Evolutionary conservation across 2,888 invertebrate species (phyloP), one percentile per base, ranked within the genome.

Genomic region (Yponomeuta cagnagella): DNA sequence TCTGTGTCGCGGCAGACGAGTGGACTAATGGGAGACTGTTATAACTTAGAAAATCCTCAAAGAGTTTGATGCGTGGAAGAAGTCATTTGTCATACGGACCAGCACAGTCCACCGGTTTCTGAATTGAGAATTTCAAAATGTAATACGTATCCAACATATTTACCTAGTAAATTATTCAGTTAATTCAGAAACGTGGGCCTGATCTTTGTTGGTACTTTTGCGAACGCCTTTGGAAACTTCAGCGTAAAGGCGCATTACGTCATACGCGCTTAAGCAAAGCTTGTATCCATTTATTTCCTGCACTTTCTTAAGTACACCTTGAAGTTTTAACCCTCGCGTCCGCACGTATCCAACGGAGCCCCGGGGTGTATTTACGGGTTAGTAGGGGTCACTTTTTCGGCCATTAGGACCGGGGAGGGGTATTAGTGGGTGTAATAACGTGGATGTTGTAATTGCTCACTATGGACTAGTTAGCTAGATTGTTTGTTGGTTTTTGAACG

Each of bases 311-410:
- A 58, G 15, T 58, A 58, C 52, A 15, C 52, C 52, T 58, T 58
- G 52, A 58, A 58, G 52, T 65, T 6, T 30, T 65, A 65, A 65
- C 33, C 33, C 37, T 67, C 67, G 67, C 67, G 43, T 10, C 37
- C 10, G 37, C n/a, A 30, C 10, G 31, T 48, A 15, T 66, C 83
- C 85, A 88, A 90, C 81, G 82, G 84, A 80, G 81, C 91, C 85
- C 89, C 48, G 31, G 83, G 77, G 88, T 82, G 82, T 84, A 82
- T 82, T 89, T 88, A 80, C 70, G 81, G 83, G 82, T 84, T 81
- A 83, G 81, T 81, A 84, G 81, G 87, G 90, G 90, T 89, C 90
- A 91, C 90, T 92, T 90, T 89, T 90, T 90, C 87, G 89, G 77
- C 82, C 89, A 89, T 91, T 92, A 90, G 83, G 83, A 83, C 82